Percentiles rank a stretch among this genome's conserved stretches.
These are phyloP conservation scores for Mixornis gularis DNA, from an alignment of 2,113 vertebrate genomes.

Conservation along the genomic window DNA sequence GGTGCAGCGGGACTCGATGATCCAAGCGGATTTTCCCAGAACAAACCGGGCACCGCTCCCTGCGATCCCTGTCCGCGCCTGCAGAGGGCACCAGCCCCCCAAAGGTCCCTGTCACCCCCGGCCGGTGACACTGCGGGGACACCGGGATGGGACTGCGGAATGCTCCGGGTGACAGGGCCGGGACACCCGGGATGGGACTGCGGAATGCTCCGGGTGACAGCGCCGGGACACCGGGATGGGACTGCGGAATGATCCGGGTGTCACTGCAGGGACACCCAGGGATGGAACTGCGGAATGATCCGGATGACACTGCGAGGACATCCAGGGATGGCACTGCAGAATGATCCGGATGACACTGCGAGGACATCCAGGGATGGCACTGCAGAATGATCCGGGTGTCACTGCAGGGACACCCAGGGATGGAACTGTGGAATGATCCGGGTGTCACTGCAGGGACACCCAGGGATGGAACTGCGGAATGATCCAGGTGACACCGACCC, in stretches of 20 bases:
- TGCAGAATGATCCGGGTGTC: neutral
- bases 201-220: neutral
- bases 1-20: rapidly evolving
- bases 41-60: neutral
- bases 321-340: neutral
- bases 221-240: neutral
- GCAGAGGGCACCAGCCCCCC: neutral
- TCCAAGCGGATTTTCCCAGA: neutral
- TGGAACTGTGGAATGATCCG: no score
- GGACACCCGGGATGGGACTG: neutral
- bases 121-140: neutral
- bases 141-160: neutral
- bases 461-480: neutral
- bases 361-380: neutral
- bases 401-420: neutral
- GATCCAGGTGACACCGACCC: neutral
- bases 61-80: neutral
- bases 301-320: neutral
- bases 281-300: no score
- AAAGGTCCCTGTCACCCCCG: neutral
- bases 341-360: neutral
- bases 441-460: neutral
- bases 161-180: rapidly evolving
- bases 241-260: no score
- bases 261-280: neutral